These are phyloP conservation scores for Grammomys surdaster DNA, from an alignment of 2,113 vertebrate genomes.

Conservation along the genomic window DNA sequence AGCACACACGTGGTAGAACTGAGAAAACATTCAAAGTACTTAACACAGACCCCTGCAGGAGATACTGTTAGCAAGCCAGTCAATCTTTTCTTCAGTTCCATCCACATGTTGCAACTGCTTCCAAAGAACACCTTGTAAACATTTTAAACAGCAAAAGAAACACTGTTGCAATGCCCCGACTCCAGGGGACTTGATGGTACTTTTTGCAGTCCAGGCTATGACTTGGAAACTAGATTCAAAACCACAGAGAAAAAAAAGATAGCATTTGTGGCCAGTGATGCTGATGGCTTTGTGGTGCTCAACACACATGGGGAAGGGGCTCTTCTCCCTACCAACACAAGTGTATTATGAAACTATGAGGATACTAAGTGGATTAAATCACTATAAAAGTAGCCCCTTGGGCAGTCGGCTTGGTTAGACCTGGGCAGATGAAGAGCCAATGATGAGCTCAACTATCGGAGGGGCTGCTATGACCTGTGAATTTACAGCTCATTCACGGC, in stretches of 20 bases:
- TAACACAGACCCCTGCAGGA: conserved; percentile 86
- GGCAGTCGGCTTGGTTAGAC: not conserved
- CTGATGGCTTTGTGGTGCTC: conserved; percentile 65
- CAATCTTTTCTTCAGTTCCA: not conserved
- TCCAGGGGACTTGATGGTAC: conserved; percentile 53
- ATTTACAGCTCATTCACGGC: conserved; percentile 36
- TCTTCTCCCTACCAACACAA: conserved; percentile 68
- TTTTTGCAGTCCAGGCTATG: conserved; percentile 72
- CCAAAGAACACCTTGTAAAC: conserved; percentile 66
- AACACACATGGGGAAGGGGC: conserved; percentile 1
- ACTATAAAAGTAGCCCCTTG: conserved; percentile 62
- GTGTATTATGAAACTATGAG: conserved; percentile 71
- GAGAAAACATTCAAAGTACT: conserved; percentile 89
- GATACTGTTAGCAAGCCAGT: conserved; percentile 75
- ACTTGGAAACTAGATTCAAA: conserved; percentile 57
- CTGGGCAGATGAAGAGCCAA: conserved; percentile 58
- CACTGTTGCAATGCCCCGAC: conserved; percentile 66
- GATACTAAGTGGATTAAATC: conserved; percentile 72
- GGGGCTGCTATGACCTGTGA: conserved; percentile 46
- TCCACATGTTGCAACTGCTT: not conserved
- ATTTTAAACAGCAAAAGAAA: conserved; percentile 68
- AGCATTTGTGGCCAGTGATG: conserved; percentile 70
- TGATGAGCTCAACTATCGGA: not conserved
- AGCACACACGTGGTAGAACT: conserved; percentile 89
- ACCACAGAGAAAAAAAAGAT: conserved; percentile 67